phyloP scores from a whole-genome alignment of 2,888 invertebrate species.

The Sinodicranocentrus sp. region DNA sequence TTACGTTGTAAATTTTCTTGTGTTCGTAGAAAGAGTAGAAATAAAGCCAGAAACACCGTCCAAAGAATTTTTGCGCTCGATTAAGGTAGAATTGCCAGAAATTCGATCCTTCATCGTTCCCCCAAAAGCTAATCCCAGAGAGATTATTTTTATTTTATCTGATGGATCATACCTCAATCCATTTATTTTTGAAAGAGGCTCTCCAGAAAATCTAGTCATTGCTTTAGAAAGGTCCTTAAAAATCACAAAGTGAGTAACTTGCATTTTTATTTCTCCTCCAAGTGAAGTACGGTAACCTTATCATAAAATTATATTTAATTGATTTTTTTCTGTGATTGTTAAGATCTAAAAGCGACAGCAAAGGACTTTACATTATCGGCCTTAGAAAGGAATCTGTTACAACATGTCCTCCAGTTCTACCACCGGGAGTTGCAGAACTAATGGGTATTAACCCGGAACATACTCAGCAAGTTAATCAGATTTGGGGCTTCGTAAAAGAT shows the following conservation, averaged over 20 bases:
- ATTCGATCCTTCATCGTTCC: conserved; percentile 73
- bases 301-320: too few species aligned
- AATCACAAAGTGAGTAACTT: conserved; percentile 81
- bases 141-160: conserved; percentile 84
- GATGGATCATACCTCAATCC: conserved; percentile 87
- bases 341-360: conserved; percentile 82
- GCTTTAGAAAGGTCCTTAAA: conserved; percentile 80
- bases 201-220: conserved; percentile 86
- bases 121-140: conserved; percentile 69
- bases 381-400: conserved; percentile 59
- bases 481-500: conserved; percentile 72
- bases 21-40: conserved; percentile 76
- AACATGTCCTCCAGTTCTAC: conserved; percentile 33
- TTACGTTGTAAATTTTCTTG: not conserved
- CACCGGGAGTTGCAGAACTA: conserved; percentile 68
- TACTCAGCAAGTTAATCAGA: conserved; percentile 67
- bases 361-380: conserved; percentile 85
- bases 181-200: conserved; percentile 93
- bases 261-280: too few species aligned
- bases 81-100: conserved; percentile 75
- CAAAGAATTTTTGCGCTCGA: conserved; percentile 71
- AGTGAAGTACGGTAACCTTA: too few species aligned
- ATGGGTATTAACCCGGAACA: conserved; percentile 67
- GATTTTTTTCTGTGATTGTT: conserved; percentile 11
- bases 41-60: conserved; percentile 77